Conservation (phyloP, 2,888 invertebrate genomes). For the Bruchidius siliquastri region DNA sequence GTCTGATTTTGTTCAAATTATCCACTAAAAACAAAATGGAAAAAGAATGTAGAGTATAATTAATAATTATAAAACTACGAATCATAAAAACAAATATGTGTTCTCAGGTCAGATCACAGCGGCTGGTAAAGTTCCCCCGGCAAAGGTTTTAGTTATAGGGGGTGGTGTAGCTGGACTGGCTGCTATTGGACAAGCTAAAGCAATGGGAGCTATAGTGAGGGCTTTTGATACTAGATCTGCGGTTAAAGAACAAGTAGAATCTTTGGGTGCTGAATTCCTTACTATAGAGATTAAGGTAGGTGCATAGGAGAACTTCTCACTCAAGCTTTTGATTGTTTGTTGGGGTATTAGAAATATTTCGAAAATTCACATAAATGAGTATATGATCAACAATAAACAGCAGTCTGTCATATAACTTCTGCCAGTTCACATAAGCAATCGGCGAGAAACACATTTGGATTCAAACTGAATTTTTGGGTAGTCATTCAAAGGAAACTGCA, state of each 20-base stretch:
- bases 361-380: background rate
- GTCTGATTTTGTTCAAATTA: no score
- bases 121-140: slow-evolving; percentile 84
- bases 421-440: no score
- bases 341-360: no score
- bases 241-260: slow-evolving; percentile 80
- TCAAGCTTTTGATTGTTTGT: background rate
- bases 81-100: background rate
- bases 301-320: slow-evolving; percentile 1
- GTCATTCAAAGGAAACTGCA: no score
- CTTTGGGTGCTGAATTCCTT: slow-evolving; percentile 83
- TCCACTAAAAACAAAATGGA: no score
- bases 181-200: slow-evolving; percentile 78
- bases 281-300: slow-evolving; percentile 68
- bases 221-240: slow-evolving; percentile 84
- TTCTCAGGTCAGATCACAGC: slow-evolving; percentile 81
- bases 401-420: no score
- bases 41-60: no score
- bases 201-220: slow-evolving; percentile 85
- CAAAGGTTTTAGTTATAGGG: slow-evolving; percentile 82
- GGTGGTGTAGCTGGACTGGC: slow-evolving; percentile 87
- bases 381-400: no score
- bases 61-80: background rate
- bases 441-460: no score
- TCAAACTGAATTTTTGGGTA: no score